A percentile compares a stretch with the other conserved stretches of the same genome.
Evolutionary conservation across 2,888 invertebrate genomes (phyloP).

Genomic region (Autographa gamma): DNA sequence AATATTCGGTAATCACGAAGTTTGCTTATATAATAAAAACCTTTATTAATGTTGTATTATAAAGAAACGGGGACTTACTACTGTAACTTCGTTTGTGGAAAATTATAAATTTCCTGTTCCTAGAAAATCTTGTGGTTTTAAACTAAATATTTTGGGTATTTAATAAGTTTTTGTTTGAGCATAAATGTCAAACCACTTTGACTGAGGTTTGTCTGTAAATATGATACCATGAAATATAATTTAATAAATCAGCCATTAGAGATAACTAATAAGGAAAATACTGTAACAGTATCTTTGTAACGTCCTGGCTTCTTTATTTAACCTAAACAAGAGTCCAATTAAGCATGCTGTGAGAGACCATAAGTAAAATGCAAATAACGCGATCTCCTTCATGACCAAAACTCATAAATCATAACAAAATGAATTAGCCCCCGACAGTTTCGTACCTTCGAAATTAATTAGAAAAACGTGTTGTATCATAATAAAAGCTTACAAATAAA

Average conservation of each 20-base stretch:
- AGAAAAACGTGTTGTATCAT: slow-evolving; percentile 60
- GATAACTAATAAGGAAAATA: not conserved
- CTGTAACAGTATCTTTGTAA: not conserved
- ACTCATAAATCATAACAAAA: slow-evolving; percentile 25
- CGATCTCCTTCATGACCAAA: slow-evolving; percentile 2
- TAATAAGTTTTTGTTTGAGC: not conserved
- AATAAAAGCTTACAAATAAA: slow-evolving; percentile 61
- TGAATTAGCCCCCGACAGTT: slow-evolving; percentile 15
- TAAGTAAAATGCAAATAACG: not conserved
- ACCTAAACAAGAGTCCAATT: not conserved
- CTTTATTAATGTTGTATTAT: not conserved
- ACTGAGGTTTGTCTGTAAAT: no score
- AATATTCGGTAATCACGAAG: not conserved
- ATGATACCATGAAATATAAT: no score
- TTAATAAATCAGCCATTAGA: not conserved
- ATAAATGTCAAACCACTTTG: not conserved
- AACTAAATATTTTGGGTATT: not conserved
- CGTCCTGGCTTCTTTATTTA: not conserved
- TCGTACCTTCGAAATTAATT: slow-evolving; percentile 57
- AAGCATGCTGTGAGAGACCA: not conserved
- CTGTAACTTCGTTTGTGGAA: not conserved
- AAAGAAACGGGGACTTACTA: slow-evolving; percentile 1
- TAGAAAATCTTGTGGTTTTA: not conserved
- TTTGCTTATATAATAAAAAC: not conserved
- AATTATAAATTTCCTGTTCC: not conserved